Percentiles rank a stretch among this genome's conserved stretches.
Conservation (phyloP, 2,888 invertebrate species). For the Ashinkailepas kermadecensis region DNA sequence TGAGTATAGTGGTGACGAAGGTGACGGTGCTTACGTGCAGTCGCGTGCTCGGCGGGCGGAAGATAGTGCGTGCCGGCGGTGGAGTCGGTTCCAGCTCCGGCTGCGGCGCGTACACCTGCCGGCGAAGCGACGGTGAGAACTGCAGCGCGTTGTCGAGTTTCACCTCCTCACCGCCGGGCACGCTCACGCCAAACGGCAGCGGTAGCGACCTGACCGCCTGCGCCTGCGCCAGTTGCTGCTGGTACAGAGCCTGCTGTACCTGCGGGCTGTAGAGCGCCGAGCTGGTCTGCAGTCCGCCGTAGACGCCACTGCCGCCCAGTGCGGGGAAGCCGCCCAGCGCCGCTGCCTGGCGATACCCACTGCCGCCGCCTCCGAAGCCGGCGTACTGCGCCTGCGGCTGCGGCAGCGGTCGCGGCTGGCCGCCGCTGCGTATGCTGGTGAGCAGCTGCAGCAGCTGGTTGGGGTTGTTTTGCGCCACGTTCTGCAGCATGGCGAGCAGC, state of each 20-base stretch:
- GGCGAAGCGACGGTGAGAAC: slow-evolving; percentile 24
- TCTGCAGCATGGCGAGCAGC: slow-evolving; percentile 19
- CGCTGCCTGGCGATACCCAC: neutral
- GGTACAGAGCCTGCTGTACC: slow-evolving; percentile 18
- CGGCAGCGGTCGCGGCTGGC: neutral
- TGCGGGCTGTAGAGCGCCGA: slow-evolving; percentile 7
- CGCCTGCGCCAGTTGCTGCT: neutral
- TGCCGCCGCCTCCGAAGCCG: neutral
- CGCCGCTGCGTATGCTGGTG: neutral
- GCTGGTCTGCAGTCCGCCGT: neutral
- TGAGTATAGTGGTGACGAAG: neutral
- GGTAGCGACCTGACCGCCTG: neutral
- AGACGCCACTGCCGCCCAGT: neutral
- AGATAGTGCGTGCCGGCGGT: slow-evolving; percentile 8
- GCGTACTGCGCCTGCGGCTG: neutral
- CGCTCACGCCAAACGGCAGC: neutral
- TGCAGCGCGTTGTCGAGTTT: slow-evolving; percentile 14
- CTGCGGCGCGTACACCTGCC: slow-evolving; percentile 24
- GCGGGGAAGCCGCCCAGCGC: neutral
- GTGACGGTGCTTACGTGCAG: slow-evolving; percentile 22
- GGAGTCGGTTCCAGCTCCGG: slow-evolving; percentile 9
- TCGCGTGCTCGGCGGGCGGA: slow-evolving; percentile 13
- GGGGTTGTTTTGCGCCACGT: slow-evolving; percentile 21
- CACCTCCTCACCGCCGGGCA: neutral
- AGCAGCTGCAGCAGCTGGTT: slow-evolving; percentile 15